Percentiles rank a stretch among this genome's conserved stretches.
phyloP scores from a whole-genome alignment of 92 coral and sea anemone genomes.

The Parazoanthus darwini region DNA sequence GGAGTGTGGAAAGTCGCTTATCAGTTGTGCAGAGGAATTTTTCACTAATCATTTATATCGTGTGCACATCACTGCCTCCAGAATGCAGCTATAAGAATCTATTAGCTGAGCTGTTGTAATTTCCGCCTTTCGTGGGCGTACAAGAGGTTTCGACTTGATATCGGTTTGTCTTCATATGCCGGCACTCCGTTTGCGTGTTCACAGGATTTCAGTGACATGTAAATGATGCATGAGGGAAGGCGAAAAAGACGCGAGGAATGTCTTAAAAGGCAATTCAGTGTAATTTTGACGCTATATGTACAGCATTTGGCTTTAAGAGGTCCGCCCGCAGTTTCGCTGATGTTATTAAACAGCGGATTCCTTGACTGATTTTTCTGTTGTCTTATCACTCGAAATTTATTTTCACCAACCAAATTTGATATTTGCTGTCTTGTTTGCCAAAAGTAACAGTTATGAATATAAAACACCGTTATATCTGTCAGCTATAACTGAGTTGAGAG shows the following conservation, averaged over 20 bases:
- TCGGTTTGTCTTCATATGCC: slow-evolving; percentile 35
- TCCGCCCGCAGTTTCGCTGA: background rate
- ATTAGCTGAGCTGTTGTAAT: slow-evolving; percentile 30
- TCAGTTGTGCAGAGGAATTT: background rate
- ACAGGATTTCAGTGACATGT: background rate
- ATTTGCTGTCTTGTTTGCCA: slow-evolving; percentile 30
- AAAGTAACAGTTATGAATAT: background rate
- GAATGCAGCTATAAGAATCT: slow-evolving; percentile 31
- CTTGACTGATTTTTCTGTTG: slow-evolving; percentile 4
- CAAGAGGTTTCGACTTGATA: slow-evolving; percentile 3
- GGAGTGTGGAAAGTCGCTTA: slow-evolving; percentile 19
- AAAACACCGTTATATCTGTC: background rate
- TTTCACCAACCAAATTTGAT: background rate
- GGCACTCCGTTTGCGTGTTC: slow-evolving; percentile 23
- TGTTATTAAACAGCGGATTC: background rate
- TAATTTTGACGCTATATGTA: background rate
- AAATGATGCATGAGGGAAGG: background rate
- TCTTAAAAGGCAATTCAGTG: background rate
- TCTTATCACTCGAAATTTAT: slow-evolving; percentile 18
- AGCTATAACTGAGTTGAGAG: background rate
- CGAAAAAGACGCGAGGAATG: background rate
- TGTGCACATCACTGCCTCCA: slow-evolving; percentile 13
- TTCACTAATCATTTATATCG: slow-evolving; percentile 12
- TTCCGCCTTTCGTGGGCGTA: slow-evolving; percentile 46
- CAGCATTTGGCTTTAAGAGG: background rate